Conservation (phyloP, 2,113 vertebrate species). For the Eonycteris spelaea region DNA sequence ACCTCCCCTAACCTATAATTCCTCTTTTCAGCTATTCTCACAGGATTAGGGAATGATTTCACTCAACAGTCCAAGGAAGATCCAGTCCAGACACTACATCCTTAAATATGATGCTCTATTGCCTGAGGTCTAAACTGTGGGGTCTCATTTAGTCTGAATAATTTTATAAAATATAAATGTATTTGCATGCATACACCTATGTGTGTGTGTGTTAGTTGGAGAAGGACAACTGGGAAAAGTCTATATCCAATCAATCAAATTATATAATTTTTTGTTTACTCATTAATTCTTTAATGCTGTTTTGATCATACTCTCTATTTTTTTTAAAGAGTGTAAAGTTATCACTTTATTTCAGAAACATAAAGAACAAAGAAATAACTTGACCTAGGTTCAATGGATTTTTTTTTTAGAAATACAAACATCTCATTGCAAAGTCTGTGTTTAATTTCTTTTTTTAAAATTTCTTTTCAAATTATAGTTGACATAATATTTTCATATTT, state of each 20-base stretch:
- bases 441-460: not conserved
- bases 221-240: not conserved
- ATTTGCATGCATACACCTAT: not conserved
- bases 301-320: not conserved
- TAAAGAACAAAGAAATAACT: not conserved
- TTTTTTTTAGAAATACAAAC: not conserved
- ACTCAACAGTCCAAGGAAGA: not conserved
- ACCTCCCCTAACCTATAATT: not conserved
- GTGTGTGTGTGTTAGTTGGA: fast-evolving
- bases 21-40: not conserved
- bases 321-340: not conserved
- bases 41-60: not conserved
- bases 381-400: not conserved
- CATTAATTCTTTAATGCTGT: not conserved
- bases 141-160: too few relatives aligned
- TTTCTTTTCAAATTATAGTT: not conserved
- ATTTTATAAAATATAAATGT: not conserved
- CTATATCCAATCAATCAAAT: not conserved
- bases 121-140: not conserved
- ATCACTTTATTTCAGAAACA: not conserved
- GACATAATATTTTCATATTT: not conserved
- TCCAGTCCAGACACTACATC: not conserved
- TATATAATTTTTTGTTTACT: not conserved
- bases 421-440: not conserved
- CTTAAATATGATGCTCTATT: not conserved